Evolutionary conservation across 1,140 invertebrate species (phyloP), one percentile per base, ranked within the genome.

Genomic region (Neocloeon triangulifer): DNA sequence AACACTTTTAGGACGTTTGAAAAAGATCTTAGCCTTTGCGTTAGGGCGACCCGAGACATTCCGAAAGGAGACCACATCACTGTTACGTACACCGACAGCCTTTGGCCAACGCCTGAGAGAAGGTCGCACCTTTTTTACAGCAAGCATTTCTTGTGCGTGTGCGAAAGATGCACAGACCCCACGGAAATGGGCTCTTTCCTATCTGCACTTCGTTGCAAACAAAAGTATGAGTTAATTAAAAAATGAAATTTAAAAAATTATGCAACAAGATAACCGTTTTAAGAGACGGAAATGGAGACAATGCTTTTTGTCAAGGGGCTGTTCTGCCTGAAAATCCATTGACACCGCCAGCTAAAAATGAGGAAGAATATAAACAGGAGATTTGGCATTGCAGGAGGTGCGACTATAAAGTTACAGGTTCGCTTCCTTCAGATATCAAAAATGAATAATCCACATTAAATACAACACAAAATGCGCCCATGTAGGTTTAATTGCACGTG

Each of bases 91-190:
- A 50, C 50, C 20, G 49, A 53, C 28, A 33, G 43, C 5, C 35
- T 53, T 7, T 52, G 49, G 50, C 42, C 43, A 5, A 53, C 51
- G 5, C 30, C 37, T 3, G 44, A 45, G 26, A 30, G 51, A 3
- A 37, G 50, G 15, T 39, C 46, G 3, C 43, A 46, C 36, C 34
- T 53, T 10, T 38, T 43, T 30, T 42, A 40, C 34, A 45, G 43
- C 14, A 52, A 52, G 34, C 44, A 47, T 31, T 52, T 53, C 38
- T 38, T 43, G 30, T 53, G 51, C 35, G 35, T 34, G 0, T 53
- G 51, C 34, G 19, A 33, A 28, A 35, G 51, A 14, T 53, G 51
- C 33, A 28, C 29, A 8, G 49, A 51, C 25, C 46, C 49, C 2
- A 47, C 43, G n/a, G 51, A 52, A 27, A 21, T 42, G 6, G 39